Conservation (phyloP, 92 coral and sea anemone species). For the Pocillopora grandis region DNA sequence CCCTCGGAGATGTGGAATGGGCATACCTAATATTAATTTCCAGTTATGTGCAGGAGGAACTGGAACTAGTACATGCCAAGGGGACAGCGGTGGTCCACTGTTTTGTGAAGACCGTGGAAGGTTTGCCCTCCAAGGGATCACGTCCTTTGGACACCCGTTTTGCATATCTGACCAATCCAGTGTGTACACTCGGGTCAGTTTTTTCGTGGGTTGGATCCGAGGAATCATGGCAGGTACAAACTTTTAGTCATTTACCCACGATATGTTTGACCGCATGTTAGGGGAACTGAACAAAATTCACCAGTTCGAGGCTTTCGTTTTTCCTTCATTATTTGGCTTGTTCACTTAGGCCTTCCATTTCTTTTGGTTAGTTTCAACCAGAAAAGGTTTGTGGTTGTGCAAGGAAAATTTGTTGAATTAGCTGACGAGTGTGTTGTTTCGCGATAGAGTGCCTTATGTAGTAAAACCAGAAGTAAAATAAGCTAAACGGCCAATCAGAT, state of each 20-base stretch:
- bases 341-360: no score
- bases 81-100: neutral
- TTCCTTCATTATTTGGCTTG: no score
- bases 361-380: no score
- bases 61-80: neutral
- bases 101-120: neutral
- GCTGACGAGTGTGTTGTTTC: no score
- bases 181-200: slow-evolving; percentile 3
- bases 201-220: neutral
- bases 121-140: neutral
- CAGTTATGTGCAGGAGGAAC: neutral
- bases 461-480: no score
- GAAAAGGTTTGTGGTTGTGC: no score
- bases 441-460: no score
- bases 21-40: neutral
- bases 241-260: neutral
- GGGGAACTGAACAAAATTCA: neutral
- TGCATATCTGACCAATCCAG: neutral
- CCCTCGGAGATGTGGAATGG: neutral
- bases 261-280: neutral
- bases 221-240: neutral
- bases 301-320: no score
- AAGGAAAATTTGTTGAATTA: no score
- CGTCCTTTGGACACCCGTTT: neutral
- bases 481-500: no score